These are phyloP conservation scores for Hylomyscus alleni DNA, from an alignment of 2,797 vertebrate genomes.

Conservation along the genomic window DNA sequence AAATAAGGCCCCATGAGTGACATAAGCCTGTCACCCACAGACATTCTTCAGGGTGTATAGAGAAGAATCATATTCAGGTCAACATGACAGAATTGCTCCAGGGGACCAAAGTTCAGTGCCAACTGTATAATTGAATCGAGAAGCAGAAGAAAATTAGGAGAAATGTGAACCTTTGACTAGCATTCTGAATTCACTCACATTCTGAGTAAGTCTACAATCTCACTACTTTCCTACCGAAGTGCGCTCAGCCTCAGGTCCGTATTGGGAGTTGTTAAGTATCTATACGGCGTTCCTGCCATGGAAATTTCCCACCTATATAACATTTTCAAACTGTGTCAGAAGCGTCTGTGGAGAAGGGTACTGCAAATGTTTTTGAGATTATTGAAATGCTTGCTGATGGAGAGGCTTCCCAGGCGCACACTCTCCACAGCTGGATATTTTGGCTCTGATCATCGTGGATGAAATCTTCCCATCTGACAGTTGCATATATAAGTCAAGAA, in stretches of 20 bases:
- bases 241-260: slow-evolving; percentile 18
- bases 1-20: not conserved
- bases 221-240: slow-evolving; percentile 42
- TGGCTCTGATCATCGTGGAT: slow-evolving; percentile 58
- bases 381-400: slow-evolving; percentile 69
- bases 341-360: slow-evolving; percentile 63
- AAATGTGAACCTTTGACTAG: slow-evolving; percentile 57
- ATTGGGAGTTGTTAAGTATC: slow-evolving; percentile 46
- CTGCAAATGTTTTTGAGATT: slow-evolving; percentile 45
- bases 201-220: slow-evolving; percentile 55
- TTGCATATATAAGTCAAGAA: slow-evolving; percentile 68
- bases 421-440: not conserved
- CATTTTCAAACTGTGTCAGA: slow-evolving; percentile 66
- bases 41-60: not conserved
- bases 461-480: slow-evolving; percentile 68
- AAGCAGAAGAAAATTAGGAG: slow-evolving; percentile 18
- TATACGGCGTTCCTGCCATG: slow-evolving; percentile 21
- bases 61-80: not conserved
- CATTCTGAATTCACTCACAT: slow-evolving; percentile 21
- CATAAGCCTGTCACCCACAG: not conserved
- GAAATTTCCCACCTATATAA: slow-evolving; percentile 30
- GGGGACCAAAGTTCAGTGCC: slow-evolving; percentile 34
- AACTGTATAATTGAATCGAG: slow-evolving; percentile 19
- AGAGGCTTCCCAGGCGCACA: slow-evolving; percentile 64
- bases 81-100: slow-evolving; percentile 51